phyloP scores from a whole-genome alignment of 2,888 invertebrate genomes.

The Acanthosepion lycidas region DNA sequence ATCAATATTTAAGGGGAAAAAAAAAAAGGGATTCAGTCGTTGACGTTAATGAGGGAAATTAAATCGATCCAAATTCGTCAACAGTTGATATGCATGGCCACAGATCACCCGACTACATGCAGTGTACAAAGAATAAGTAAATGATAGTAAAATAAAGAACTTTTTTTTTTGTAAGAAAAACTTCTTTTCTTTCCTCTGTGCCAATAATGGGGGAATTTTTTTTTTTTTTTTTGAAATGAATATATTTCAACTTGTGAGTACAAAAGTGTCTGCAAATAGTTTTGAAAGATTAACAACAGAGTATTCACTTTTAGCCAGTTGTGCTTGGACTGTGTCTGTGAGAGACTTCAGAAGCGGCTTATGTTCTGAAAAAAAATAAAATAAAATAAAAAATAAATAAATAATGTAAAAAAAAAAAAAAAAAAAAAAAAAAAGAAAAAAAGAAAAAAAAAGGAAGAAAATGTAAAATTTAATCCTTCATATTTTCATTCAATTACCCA shows the following conservation, averaged over 20 bases:
- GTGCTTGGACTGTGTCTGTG: conserved; percentile 58
- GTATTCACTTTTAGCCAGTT: conserved; percentile 68
- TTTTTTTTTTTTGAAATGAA: background rate
- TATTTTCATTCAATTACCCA: too few relatives aligned
- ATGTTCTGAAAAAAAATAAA: background rate
- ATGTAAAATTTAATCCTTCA: too few relatives aligned
- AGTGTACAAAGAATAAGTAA: background rate
- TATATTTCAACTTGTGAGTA: background rate
- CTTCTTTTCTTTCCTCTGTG: background rate
- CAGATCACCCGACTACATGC: too few relatives aligned
- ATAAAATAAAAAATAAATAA: background rate
- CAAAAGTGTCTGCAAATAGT: conserved; percentile 58
- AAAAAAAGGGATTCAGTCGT: too few relatives aligned
- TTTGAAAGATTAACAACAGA: conserved; percentile 70
- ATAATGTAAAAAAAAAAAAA: too few relatives aligned
- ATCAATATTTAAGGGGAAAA: too few relatives aligned
- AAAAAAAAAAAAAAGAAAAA: too few relatives aligned
- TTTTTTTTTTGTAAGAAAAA: background rate
- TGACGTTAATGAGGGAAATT: too few relatives aligned
- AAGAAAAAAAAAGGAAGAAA: background rate
- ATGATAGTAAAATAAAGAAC: background rate
- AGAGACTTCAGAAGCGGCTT: conserved; percentile 52
- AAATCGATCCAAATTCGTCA: too few relatives aligned
- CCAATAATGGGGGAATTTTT: background rate
- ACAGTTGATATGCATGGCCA: too few relatives aligned